Evolutionary conservation across 2,113 vertebrate genomes (phyloP).

Genomic region (Sula dactylatra): DNA sequence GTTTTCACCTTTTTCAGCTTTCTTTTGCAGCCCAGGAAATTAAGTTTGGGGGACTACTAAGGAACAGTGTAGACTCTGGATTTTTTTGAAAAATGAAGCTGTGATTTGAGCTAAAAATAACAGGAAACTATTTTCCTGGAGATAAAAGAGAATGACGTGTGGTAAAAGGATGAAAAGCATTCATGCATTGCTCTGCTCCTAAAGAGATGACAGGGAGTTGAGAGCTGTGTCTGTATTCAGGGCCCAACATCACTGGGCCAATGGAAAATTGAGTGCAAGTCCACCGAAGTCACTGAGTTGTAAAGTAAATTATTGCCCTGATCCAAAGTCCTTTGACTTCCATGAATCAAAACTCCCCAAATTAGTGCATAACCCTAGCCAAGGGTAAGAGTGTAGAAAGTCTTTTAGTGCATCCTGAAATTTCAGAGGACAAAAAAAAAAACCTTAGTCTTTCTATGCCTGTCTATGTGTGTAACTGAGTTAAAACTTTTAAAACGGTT

Average conservation of each 20-base stretch:
- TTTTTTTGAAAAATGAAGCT: background rate
- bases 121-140: conserved; percentile 30
- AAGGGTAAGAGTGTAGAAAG: background rate
- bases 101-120: conserved; percentile 52
- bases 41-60: background rate
- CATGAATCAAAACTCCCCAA: background rate
- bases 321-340: background rate
- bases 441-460: background rate
- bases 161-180: background rate
- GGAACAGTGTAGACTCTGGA: background rate
- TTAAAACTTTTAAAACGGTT: background rate
- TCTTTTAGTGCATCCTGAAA: background rate
- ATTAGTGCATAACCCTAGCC: background rate
- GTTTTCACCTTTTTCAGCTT: conserved; percentile 35
- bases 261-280: background rate
- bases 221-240: background rate
- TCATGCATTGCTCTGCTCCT: background rate
- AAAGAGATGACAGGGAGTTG: background rate
- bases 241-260: background rate
- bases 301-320: background rate
- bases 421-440: background rate
- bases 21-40: conserved; percentile 40
- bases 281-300: background rate
- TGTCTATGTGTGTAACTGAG: background rate
- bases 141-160: background rate